Base-by-base conservation (phyloP, 2,888 invertebrate species). In the Acleris laterana region DNA sequence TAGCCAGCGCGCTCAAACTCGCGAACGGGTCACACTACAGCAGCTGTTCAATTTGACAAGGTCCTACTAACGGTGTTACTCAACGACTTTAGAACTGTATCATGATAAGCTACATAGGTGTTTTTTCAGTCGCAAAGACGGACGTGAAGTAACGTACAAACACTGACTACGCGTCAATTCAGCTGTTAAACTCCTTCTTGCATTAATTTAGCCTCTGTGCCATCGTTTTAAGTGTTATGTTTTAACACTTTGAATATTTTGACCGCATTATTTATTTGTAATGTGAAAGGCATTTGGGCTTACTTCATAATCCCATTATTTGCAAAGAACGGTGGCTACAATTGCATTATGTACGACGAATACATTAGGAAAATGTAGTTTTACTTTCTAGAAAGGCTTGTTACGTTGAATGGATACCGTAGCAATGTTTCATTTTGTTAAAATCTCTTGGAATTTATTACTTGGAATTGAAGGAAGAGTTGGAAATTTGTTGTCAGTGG, bases 1-100 rank as follows among this genome's bases (percentile, higher is more conserved):
- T 82, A 83, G 81, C 81, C 77, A 77, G 79, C 75, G 82, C 85
- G 79, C 71, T 77, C 83, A 84, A 80, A 81, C 76, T 72, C 77
- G 75, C 84, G 79, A 82, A 83, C 74, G 80, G 78, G 72, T 74
- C 71, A 73, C 73, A 79, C 77, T 77, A 75, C 77, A 74, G 77
- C 76, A 69, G 53, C 62, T 25, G 48, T 62, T 65, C 61, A 77
- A 58, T 74, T 52, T 48, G 79, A 86, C 82, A 85, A 62, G 62
- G 85, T 87, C 77, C 77, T 72, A 87, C 75, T 70, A 72, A 67
- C 70, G 67, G 55, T 66, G 65, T 71, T 72, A 70, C 69, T 74
- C 70, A 75, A 78, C 74, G 68, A 74, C 52, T 72, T 71, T 79
- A 75, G 77, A 83, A 89, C 87, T 69, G 64, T 85, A 76, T 84